A percentile compares a stretch with the other conserved stretches of the same genome.
These are phyloP conservation scores for Apamea crenata DNA, from an alignment of 2,888 invertebrate genomes.

Conservation along the genomic window DNA sequence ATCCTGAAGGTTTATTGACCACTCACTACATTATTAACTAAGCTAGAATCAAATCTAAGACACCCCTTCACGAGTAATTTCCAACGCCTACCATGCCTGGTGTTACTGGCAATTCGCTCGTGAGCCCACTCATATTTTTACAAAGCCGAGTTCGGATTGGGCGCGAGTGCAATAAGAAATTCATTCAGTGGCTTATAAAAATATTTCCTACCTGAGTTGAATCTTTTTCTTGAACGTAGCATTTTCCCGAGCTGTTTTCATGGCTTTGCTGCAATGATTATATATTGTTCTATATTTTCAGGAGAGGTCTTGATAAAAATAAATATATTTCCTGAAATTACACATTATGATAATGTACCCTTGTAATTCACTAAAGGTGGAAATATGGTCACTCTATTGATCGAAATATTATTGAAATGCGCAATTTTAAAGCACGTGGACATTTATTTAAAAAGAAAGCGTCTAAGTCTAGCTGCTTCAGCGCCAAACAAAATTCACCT, in stretches of 20 bases:
- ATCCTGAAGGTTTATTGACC: neutral
- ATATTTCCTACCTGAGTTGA: conserved; percentile 1
- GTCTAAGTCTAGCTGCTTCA: neutral
- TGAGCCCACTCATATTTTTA: conserved; percentile 62
- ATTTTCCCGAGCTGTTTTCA: neutral
- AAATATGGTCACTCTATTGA: neutral
- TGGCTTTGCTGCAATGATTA: neutral
- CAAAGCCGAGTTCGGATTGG: conserved; percentile 40
- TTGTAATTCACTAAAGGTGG: neutral
- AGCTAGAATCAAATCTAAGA: neutral
- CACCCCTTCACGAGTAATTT: neutral
- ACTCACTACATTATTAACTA: neutral
- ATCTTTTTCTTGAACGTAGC: conserved; percentile 12
- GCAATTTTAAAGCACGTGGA: neutral
- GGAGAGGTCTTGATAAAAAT: neutral
- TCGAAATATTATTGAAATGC: neutral
- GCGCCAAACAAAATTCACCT: neutral
- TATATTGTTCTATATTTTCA: neutral
- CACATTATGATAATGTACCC: neutral
- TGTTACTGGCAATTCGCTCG: conserved; percentile 59
- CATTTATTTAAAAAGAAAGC: neutral
- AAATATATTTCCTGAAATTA: neutral
- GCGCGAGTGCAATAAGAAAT: conserved; percentile 18
- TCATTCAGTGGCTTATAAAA: conserved; percentile 13
- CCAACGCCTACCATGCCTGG: conserved; percentile 17